Evolutionary conservation across 2,888 invertebrate genomes (phyloP).

Genomic region (Acholoe squamosa): DNA sequence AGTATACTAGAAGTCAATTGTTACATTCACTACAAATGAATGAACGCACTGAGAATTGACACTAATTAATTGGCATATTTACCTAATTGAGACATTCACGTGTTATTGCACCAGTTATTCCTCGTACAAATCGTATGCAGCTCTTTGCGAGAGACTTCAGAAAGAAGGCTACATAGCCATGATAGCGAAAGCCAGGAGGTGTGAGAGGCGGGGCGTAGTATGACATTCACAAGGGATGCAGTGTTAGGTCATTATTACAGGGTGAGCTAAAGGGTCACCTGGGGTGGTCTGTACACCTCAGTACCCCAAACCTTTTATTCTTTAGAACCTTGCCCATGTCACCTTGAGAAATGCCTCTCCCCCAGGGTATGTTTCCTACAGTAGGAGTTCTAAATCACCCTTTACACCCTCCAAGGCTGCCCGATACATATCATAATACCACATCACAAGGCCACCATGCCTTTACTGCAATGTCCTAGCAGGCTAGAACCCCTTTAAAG

Average conservation of each 20-base stretch:
- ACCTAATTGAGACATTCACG: no score
- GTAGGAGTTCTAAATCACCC: background rate
- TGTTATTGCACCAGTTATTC: no score
- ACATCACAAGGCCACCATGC: background rate
- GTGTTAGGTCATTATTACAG: background rate
- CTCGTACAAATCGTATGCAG: no score
- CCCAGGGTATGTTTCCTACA: background rate
- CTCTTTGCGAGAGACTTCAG: no score
- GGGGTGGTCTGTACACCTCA: background rate
- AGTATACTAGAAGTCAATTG: no score
- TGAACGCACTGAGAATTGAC: no score
- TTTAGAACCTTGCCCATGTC: background rate
- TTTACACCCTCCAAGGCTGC: background rate
- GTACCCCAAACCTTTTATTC: background rate
- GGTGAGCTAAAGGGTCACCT: slow-evolving; percentile 2
- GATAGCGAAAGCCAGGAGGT: no score
- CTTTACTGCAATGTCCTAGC: background rate
- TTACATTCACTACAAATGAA: no score
- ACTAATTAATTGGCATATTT: no score
- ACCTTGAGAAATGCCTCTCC: background rate
- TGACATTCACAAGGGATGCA: background rate
- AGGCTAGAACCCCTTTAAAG: background rate
- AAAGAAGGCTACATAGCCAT: no score
- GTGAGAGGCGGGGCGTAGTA: background rate
- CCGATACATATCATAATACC: background rate